A percentile compares a stretch with the other conserved stretches of the same genome.
Evolutionary conservation across 2,797 vertebrate species (phyloP).

Genomic region (Pipistrellus pipistrellus): DNA sequence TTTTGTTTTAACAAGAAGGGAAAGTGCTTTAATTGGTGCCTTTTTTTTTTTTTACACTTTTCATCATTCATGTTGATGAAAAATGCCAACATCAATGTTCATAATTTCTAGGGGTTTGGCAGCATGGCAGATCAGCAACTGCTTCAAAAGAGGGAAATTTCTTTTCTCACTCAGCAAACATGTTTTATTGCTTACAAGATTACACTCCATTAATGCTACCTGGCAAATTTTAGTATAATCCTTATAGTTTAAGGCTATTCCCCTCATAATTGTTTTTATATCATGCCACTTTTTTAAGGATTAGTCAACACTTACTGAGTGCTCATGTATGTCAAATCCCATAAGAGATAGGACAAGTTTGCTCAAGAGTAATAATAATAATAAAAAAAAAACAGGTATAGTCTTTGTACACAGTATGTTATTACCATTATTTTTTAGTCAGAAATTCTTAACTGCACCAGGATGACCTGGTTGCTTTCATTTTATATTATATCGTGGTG

Average conservation of each 20-base stretch:
- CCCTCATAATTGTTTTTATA: background rate
- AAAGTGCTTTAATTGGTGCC: slow-evolving; percentile 58
- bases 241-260: background rate
- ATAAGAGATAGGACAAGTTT: background rate
- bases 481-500: background rate
- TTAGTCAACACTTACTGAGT: background rate
- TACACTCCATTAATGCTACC: background rate
- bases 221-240: background rate
- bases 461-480: background rate
- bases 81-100: slow-evolving; percentile 10
- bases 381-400: slow-evolving; percentile 14
- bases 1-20: slow-evolving; percentile 49
- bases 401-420: background rate
- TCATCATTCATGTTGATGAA: slow-evolving; percentile 15
- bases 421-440: slow-evolving; percentile 19
- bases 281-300: background rate
- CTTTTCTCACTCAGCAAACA: slow-evolving; percentile 24
- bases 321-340: background rate
- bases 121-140: background rate
- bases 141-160: background rate
- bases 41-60: slow-evolving; percentile 65
- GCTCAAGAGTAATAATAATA: background rate
- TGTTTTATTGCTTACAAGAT: slow-evolving; percentile 33
- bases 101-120: slow-evolving; percentile 7
- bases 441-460: background rate